Base-by-base conservation (phyloP, 2,888 invertebrate genomes). In the Periphyllus acericola region DNA sequence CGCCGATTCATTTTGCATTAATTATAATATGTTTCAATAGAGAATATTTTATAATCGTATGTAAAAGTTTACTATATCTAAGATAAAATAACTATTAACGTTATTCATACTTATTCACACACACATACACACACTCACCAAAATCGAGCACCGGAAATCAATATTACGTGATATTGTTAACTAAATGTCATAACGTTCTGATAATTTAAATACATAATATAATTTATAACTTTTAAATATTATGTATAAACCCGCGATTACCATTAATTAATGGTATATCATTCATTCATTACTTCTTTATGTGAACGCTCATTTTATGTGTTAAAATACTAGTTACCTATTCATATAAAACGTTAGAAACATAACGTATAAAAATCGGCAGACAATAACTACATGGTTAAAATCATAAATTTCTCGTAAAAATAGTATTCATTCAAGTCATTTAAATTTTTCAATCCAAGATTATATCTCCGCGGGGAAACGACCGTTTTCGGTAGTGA, bases 61-160 rank as follows among this genome's bases (percentile, higher is more conserved):
- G 11, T 46, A 21, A 46, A 9, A 68, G 1, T 0, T 25, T 36
- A 36, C 36, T 5, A 36, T 36, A 36, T 5, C 3, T 36, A 11
- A 46, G 46, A 46, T 46, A 46, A 83, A 29, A 83, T 83, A 75
- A 75, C 60, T 60, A 19, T 83, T 74, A 36, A 11, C 25, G 55
- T 66, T 71, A 29, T 75, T 40, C 29, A 46, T 40, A 40, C 40
- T 9, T 8, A n/a, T n/a, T 5, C 8, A 40, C 40, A 5, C 9
- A 40, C 40, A 40, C 40, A 40, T 8, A 40, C 40, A 3, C 40
- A 34, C 36, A 34, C n/a, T n/a, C 4, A 9, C 72, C n/a, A 25
- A 21, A 60, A 75, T 60, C 11, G 75, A 60, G 75, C 75, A 75
- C 1, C 11, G 75, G 83, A 83, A 34, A 55, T 11, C 6, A 4